Conservation (phyloP, 92 coral and sea anemone species). For the Epizoanthus illoricatus region DNA sequence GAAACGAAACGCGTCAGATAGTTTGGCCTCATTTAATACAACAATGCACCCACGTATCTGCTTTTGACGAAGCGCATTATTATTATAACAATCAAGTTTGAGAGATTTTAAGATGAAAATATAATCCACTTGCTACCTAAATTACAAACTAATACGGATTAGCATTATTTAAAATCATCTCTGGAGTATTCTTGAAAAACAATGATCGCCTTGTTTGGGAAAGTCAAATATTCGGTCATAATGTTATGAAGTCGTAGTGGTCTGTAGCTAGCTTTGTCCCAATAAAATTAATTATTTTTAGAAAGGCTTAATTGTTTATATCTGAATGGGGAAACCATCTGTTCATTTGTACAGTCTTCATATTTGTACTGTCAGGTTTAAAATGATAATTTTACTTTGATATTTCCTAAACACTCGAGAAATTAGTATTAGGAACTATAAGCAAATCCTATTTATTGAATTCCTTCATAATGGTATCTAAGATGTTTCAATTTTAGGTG, state of each 20-base stretch:
- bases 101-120: too few species aligned
- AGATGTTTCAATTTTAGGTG: not conserved
- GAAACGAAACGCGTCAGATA: too few species aligned
- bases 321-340: conserved; percentile 17
- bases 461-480: conserved; percentile 2
- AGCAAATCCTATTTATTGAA: not conserved
- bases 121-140: too few species aligned
- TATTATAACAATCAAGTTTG: too few species aligned
- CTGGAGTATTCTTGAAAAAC: not conserved
- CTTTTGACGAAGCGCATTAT: too few species aligned
- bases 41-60: too few species aligned
- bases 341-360: conserved; percentile 27
- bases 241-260: conserved; percentile 7
- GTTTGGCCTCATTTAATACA: too few species aligned
- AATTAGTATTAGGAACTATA: not conserved
- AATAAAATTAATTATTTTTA: not conserved
- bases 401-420: not conserved
- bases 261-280: not conserved
- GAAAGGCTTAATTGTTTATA: not conserved
- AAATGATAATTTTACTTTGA: not conserved
- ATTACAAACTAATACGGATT: conserved; percentile 8
- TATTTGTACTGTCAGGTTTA: not conserved
- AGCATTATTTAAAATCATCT: not conserved
- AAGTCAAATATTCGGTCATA: not conserved
- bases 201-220: not conserved